Base-by-base conservation (phyloP, 2,797 vertebrate genomes). In the Mormyrops attenuatus region DNA sequence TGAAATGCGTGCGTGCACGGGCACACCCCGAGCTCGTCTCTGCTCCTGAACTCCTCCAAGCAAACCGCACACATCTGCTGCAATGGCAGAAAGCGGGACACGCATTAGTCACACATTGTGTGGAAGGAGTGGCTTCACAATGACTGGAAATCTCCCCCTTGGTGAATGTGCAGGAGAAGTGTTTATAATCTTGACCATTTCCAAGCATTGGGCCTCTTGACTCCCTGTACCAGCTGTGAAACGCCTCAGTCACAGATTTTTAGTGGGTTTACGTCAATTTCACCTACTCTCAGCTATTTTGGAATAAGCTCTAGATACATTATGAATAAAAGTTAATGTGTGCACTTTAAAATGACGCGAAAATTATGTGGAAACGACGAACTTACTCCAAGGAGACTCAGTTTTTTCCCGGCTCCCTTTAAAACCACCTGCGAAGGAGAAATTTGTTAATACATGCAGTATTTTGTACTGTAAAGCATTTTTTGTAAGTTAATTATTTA, bases 31-130 rank as follows among this genome's bases (percentile, higher is more conserved):
- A 97, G 95, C 91, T 97, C 96, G 89, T 97, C 97, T 90, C 96
- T 95, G 91, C 95, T 95, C 93, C 95, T 95, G 93, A 97, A 97
- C 87, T 97, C 97, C 87, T 97, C 97, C 93, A 97, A 93, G 92
- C 97, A 97, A 88, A 97, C 97, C 0, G 97, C 97, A 90, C 97
- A 97, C 87, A 96, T 96, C 95, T 97, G 97, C 97, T 97, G 94
- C 90, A 92, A 87, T 34, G 89, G 90, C 44, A 89, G 22, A 90
- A 20, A 3, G 89, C 17, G 1, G 89, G 26, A 5, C 13, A 4
- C 17, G 2, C 15, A 8, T 82, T 34, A 87, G 20, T 88, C 2
- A 47, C 1, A 17, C 50, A 0, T 1, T 57, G 17, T 55, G 15
- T 38, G 53, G 30, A 87, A 52, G n/a, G 44, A 85, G 9, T 13